These are phyloP conservation scores for Imbricaverruca yamaguchii DNA, from an alignment of 2,888 invertebrate genomes.

Conservation along the genomic window DNA sequence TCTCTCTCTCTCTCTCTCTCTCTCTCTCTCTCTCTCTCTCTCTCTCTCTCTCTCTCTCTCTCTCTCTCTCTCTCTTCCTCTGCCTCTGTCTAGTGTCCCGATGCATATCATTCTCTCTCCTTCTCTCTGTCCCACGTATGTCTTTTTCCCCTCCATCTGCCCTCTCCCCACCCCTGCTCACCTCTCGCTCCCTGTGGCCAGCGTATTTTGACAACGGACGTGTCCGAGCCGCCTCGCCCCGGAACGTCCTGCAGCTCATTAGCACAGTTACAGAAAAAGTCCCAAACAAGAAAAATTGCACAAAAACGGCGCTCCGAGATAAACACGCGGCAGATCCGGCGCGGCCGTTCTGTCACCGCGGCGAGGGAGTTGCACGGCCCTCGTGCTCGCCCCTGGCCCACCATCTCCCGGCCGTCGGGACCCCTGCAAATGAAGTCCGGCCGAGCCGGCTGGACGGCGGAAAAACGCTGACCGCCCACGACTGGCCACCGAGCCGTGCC, in stretches of 20 bases:
- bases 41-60: no score
- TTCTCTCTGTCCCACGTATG: no score
- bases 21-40: no score
- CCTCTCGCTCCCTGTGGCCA: no score
- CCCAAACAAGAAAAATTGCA: neutral
- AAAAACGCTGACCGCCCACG: neutral
- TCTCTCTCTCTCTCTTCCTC: no score
- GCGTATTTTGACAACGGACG: no score
- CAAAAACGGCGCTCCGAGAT: slow-evolving; percentile 3
- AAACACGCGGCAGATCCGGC: neutral
- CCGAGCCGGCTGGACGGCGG: neutral
- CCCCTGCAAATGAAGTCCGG: neutral
- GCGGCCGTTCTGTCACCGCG: neutral
- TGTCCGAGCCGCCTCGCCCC: no score
- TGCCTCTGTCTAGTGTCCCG: no score
- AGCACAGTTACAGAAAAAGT: neutral
- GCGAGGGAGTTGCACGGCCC: neutral
- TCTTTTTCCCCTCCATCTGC: no score
- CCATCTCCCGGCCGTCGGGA: neutral
- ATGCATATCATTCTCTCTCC: no score
- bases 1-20: no score
- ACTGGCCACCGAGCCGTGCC: neutral
- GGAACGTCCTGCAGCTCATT: neutral
- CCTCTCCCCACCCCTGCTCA: no score
- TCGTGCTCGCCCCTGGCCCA: neutral